Evolutionary conservation across 2,888 invertebrate species (phyloP), one percentile per base, ranked within the genome.

Genomic region (Sinelater perroti): DNA sequence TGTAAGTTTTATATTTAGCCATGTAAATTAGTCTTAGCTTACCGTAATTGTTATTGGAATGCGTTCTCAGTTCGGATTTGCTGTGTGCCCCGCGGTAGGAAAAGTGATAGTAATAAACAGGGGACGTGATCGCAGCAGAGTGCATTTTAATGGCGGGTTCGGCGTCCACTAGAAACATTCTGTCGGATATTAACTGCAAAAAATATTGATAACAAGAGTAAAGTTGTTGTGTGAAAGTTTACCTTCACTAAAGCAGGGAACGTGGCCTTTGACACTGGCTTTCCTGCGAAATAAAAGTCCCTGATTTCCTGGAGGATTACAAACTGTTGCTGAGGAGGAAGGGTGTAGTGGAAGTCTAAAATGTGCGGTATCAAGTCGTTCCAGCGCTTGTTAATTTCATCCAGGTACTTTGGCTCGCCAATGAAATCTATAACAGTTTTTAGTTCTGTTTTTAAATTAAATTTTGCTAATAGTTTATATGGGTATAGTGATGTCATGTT

Each of bases 51-150:
- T 81, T 79, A 0, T 76, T 75, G 6, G 83, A 82, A 0, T 74
- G 67, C 1, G 85, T 80, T 71, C 85, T 77, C 5, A 75, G n/a
- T 45, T 83, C 78, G 1, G 85, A 83, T 8, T 85, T 71, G 67
- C 89, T 89, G 52, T 74, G 70, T n/a, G 76, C 75, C 0, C 85
- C 85, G 44, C 85, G 81, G 75, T 83, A 86, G 2, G 82, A 76
- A 71, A 85, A 90, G n/a, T 83, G 79, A 71, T 88, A 89, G 56
- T 84, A 79, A 76, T 85, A 87, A 2, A 87, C 83, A 0, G 88
- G 85, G 60, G 84, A 83, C 8, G 80, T 77, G 1, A 82, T 82
- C 30, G 77, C 78, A 10, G 76, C 69, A 0, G 86, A 83, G 68
- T 88, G 87, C 38, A 86, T 67, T 62, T 82, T 81, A 0, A 86